A percentile compares a stretch with the other conserved stretches of the same genome.
Conservation (phyloP, 1,140 invertebrate species). For the Augochlora pura region DNA sequence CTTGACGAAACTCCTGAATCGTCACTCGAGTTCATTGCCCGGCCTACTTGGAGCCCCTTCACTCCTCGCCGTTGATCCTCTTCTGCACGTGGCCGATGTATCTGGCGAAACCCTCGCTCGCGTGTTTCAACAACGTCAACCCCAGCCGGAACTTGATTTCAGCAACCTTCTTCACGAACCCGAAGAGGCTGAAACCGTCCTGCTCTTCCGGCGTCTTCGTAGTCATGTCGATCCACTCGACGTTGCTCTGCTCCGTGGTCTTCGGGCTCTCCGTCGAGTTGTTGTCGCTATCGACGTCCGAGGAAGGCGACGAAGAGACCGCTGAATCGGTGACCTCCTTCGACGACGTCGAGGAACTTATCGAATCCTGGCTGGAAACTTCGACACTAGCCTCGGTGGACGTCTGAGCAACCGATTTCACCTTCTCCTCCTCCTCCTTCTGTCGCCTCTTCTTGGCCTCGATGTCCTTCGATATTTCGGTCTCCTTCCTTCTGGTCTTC, state of each 20-base stretch:
- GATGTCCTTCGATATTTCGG: slow-evolving; percentile 43
- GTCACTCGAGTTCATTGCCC: slow-evolving; percentile 11
- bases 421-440: slow-evolving; percentile 58
- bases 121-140: slow-evolving; percentile 78
- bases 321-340: not conserved
- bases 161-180: slow-evolving; percentile 77
- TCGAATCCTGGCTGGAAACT: not conserved
- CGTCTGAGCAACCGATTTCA: not conserved
- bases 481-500: slow-evolving; percentile 38
- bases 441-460: slow-evolving; percentile 55
- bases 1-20: not conserved
- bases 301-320: slow-evolving; percentile 14
- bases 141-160: slow-evolving; percentile 80
- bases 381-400: not conserved
- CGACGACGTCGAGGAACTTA: not conserved
- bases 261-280: slow-evolving; percentile 29
- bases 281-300: not conserved
- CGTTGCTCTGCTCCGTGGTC: slow-evolving; percentile 50
- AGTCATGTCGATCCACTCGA: slow-evolving; percentile 64
- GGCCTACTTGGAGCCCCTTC: not conserved
- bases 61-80: slow-evolving; percentile 77
- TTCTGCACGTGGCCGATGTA: slow-evolving; percentile 80
- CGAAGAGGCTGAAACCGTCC: slow-evolving; percentile 75
- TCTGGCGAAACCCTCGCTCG: slow-evolving; percentile 79
- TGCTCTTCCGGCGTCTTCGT: slow-evolving; percentile 59